A percentile compares a stretch with the other conserved stretches of the same genome.
These are phyloP conservation scores for Gallinago nigripennis DNA, from an alignment of 2,797 vertebrate species.

Conservation along the genomic window DNA sequence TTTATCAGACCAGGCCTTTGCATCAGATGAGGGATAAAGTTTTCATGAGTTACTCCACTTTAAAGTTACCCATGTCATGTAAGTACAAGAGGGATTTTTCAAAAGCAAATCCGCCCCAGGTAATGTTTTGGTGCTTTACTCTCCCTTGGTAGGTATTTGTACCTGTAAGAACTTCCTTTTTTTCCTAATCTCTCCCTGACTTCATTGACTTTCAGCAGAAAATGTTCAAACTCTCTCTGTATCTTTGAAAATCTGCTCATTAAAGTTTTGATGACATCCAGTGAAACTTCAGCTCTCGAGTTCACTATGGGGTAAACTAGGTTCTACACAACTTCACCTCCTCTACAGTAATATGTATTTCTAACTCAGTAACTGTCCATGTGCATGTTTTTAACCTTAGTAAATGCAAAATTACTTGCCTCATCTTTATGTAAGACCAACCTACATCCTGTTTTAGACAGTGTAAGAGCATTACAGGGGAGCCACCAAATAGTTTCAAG, in stretches of 20 bases:
- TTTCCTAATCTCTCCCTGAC: too few species aligned
- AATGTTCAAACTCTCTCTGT: not conserved
- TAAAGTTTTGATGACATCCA: not conserved
- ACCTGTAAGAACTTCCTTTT: not conserved
- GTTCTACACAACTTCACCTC: not conserved
- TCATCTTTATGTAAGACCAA: not conserved
- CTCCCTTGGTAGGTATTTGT: not conserved
- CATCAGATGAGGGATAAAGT: not conserved
- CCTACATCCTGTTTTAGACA: not conserved
- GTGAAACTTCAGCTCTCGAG: not conserved
- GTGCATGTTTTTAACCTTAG: not conserved
- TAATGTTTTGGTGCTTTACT: not conserved
- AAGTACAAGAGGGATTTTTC: not conserved
- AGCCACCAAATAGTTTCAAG: not conserved
- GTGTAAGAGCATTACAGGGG: not conserved
- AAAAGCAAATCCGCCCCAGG: not conserved
- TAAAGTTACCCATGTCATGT: not conserved
- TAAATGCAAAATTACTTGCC: not conserved
- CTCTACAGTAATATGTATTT: not conserved
- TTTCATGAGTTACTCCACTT: not conserved
- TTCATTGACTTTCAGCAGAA: not conserved
- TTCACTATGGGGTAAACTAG: accelerated
- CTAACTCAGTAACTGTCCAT: not conserved
- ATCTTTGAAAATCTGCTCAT: not conserved
- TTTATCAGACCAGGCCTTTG: not conserved